Percentiles rank a stretch among this genome's conserved stretches.
Evolutionary conservation across 2,113 vertebrate species (phyloP).

Genomic region (Chloebia gouldiae): DNA sequence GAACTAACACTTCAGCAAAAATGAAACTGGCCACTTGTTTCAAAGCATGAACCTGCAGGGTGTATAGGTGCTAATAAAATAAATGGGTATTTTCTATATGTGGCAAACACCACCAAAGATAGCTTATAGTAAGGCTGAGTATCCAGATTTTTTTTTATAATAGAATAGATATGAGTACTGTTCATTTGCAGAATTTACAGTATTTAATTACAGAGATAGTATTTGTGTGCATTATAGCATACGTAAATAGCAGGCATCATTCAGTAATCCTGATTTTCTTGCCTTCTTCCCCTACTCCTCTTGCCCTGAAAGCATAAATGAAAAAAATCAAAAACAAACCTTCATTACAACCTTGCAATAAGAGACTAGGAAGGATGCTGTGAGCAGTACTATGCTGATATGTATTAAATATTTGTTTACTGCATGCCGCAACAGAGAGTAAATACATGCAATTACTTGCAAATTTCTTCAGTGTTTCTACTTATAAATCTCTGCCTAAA

Average conservation of each 20-base stretch:
- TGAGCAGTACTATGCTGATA: slow-evolving; percentile 58
- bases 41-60: not conserved
- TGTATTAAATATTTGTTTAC: slow-evolving; percentile 74
- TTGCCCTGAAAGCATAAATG: slow-evolving; percentile 49
- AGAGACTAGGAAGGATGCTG: slow-evolving; percentile 53
- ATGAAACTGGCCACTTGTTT: not conserved
- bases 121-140: not conserved
- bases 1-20: not conserved
- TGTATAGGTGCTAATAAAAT: not conserved
- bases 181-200: not conserved
- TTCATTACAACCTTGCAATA: slow-evolving; percentile 31
- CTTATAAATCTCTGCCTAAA: slow-evolving; percentile 87
- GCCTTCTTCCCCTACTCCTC: not conserved
- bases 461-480: slow-evolving; percentile 80
- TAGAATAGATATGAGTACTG: not conserved
- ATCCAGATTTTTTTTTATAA: not conserved
- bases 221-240: not conserved
- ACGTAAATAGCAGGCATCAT: not conserved
- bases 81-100: not conserved
- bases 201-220: not conserved
- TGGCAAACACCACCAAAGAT: not conserved
- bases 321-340: not conserved
- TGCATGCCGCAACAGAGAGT: slow-evolving; percentile 65
- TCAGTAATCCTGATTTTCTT: not conserved
- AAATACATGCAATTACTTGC: slow-evolving; percentile 81